Base-by-base conservation (phyloP, 2,888 invertebrate species). In the Hyppa rectilinea region DNA sequence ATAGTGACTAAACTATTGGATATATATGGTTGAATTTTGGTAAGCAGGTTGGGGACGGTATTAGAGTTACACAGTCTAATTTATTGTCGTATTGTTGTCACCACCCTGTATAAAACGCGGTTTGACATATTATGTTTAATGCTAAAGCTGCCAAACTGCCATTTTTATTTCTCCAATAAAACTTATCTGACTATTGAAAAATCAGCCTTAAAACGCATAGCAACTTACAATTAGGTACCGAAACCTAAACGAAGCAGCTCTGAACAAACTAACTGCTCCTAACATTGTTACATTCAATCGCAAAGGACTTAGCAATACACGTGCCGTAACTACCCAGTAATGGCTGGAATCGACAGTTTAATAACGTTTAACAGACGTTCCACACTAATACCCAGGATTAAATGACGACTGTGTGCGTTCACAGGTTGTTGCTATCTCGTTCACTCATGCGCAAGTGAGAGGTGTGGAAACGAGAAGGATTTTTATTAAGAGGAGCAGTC, bases 261-360 rank as follows among this genome's bases (percentile, higher is more conserved):
- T 9, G 5, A 50, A 29, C 10, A 1, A 14, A 12, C 34, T 5
- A 31, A 49, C 34, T 12, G 23, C 6, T 49, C 45, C 47, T 60
- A 49, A 34, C 23, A 55, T 23, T 55, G 43, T 63, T 43, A 43
- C 26, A 52, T 65, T 50, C 49, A 72, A 64, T 58, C 10, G 38
- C 17, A 26, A n/a, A 14, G 14, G 40, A 26, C 36, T 59, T 59
- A 53, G 17, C 29, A 17, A 52, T 43, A 50, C 55, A 52, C 26
- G 34, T 53, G 26, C 45, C 50, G 29, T 56, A 52, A 67, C 60
- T 60, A 31, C 20, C n/a, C 29, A 45, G 12, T 56, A 50, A 56
- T 60, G 31, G 53, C 53, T 71, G 62, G 36, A 63, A 78, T 71
- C 43, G 78, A 75, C 78, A 75, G 58, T 31, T 63, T 78, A 78